Evolutionary conservation across 2,113 vertebrate species (phyloP), one percentile per base, ranked within the genome.

Genomic region (Merops nubicus): DNA sequence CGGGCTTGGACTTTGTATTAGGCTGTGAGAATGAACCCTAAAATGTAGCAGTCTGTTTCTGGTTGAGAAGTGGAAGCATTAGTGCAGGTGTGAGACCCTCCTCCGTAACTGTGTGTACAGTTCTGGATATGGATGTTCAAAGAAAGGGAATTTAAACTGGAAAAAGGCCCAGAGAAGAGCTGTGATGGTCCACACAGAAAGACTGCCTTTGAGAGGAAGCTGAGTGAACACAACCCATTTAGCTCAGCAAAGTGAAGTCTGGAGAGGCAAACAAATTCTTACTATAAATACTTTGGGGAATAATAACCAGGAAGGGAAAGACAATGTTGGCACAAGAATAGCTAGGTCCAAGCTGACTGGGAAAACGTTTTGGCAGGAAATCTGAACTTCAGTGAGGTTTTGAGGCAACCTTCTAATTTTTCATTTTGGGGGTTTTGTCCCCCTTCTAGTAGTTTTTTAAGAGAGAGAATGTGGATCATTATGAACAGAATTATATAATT

Each of bases 241-340:
- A 77, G 36, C 42, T 85, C 34, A 67, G 83, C 54, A 59, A 26
- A 93, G 25, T 85, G 31, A 85, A 79, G 28, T 76, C 83, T 93
- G 79, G 62, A 68, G 62, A 88, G 45, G 25, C 78, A 45, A 45
- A 34, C 6, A 13, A 50, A 67, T 86, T 92, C 65, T 57, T 88
- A 77, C 76, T 95, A 28, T 93, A 95, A 94, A 93, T 92, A 77
- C 68, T 70, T 56, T 3, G 26, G 33, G 40, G 45, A 88, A 83
- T 93, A 95, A 91, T 92, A 86, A 84, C 83, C 50, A 20, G 91
- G 68, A 95, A 89, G 64, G 80, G 75, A 86, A 77, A 86, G 80
- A 89, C 91, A 95, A 88, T 91, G 79, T 77, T 95, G 88, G 88
- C 88, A 74, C 45, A 75, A 80, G 70, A 83, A 50, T n/a, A 80